Base-by-base conservation (phyloP, 2,113 vertebrate species). In the Oxygymnocypris stewartii region DNA sequence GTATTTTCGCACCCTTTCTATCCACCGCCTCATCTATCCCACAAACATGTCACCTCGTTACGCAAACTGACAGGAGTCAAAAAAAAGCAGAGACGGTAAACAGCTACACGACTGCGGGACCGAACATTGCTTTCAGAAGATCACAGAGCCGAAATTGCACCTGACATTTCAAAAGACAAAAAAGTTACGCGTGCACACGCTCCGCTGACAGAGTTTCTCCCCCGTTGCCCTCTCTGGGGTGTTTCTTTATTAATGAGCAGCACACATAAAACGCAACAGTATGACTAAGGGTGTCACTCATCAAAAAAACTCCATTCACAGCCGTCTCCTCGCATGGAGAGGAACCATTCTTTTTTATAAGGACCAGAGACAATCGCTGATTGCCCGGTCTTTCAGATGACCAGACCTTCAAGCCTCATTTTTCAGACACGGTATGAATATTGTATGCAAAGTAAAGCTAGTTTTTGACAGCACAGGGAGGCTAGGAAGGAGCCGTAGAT, bases 191-290 rank as follows among this genome's bases (percentile, higher is more conserved):
- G 93, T 91, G 92, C 93, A 77, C 65, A 69, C 75, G 59, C 69
- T 87, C 37, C 14, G 78, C 78, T 44, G 79, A 54, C 87, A 87
- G 87, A 35, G 88, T 63, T 84, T 87, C 89, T 91, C 90, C 89
- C 95, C 95, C 94, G 94, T 94, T 92, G 93, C 90, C 93, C 95
- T 97, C 96, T 97, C 96, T 93, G 93, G 95, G 95, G 96, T 95
- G 90, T 95, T 97, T 94, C 96, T 96, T 98, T 97, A 98, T 99
- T 99, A 99, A 99, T 98, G 97, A 98, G 96, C 96, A 95, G 93
- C 96, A 97, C 96, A 98, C 96, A 98, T 99, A 96, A 99, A 99
- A 98, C 96, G 95, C 95, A 96, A 96, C 95, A 92, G 92, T 95
- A 96, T 95, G 96, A 97, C 96, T 95, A 96, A 93, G 96, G 96